phyloP scores from a whole-genome alignment of 2,888 invertebrate genomes.

The Rhaphigaster nebulosa region DNA sequence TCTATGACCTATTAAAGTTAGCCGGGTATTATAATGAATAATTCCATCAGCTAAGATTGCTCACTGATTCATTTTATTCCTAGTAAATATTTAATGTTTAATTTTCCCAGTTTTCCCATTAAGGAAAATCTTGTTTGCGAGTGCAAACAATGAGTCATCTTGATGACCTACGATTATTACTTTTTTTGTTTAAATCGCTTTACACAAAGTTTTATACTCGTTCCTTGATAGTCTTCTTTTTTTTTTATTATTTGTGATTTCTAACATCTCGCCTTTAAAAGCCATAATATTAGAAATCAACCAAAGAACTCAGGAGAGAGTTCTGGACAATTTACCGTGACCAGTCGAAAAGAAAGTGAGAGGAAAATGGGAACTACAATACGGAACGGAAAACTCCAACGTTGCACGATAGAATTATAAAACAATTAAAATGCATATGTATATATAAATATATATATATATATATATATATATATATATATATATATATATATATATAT shows the following conservation, averaged over 20 bases:
- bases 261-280: not conserved
- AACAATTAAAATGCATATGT: no score
- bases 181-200: not conserved
- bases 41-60: not conserved
- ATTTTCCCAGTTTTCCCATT: not conserved
- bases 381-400: not conserved
- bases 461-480: no score
- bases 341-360: not conserved
- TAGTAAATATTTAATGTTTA: not conserved
- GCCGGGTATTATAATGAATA: not conserved
- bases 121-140: not conserved
- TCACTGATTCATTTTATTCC: not conserved
- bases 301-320: not conserved
- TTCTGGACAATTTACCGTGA: slow-evolving; percentile 4
- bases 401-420: not conserved
- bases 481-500: no score
- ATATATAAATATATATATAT: no score
- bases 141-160: not conserved
- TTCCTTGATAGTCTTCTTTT: not conserved
- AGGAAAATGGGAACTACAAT: not conserved
- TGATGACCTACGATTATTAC: not conserved
- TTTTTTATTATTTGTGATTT: not conserved
- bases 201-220: not conserved
- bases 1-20: not conserved
- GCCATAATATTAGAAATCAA: not conserved